Conservation (phyloP, 2,888 invertebrate genomes). For the Argynnis bischoffii region DNA sequence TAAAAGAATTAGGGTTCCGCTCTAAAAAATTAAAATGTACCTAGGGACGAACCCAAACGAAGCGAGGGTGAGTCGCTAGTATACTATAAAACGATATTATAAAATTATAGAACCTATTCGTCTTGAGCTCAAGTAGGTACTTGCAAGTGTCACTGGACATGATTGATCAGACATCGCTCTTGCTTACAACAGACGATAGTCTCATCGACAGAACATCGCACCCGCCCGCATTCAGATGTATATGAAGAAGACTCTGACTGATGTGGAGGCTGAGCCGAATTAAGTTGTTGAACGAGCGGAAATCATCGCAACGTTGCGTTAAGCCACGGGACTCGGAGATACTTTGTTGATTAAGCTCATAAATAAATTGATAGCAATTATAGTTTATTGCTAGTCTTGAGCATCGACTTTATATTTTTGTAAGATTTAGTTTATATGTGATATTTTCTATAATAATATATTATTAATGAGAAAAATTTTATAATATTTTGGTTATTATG, state of each 20-base stretch:
- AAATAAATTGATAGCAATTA: slow-evolving; percentile 17
- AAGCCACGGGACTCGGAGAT: not conserved
- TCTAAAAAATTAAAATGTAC: no score
- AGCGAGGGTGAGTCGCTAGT: no score
- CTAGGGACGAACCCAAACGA: no score
- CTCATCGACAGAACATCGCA: not conserved
- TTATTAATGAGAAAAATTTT: no score
- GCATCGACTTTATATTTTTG: not conserved
- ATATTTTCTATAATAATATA: no score
- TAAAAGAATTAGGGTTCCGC: no score
- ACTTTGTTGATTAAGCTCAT: not conserved
- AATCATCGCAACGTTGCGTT: not conserved
- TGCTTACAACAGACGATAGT: not conserved
- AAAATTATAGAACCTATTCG: no score
- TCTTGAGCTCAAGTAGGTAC: not conserved
- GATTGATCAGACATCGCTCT: slow-evolving; percentile 7
- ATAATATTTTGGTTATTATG: no score
- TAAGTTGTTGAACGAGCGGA: slow-evolving; percentile 11
- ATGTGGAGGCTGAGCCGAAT: slow-evolving; percentile 9
- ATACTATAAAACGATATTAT: no score
- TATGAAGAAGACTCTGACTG: not conserved
- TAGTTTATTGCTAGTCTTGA: not conserved
- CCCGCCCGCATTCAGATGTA: slow-evolving; percentile 8
- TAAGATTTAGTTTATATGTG: not conserved
- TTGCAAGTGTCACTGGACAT: not conserved